phyloP scores from a whole-genome alignment of 2,888 invertebrate genomes.

The Lepidochitona cinerea region DNA sequence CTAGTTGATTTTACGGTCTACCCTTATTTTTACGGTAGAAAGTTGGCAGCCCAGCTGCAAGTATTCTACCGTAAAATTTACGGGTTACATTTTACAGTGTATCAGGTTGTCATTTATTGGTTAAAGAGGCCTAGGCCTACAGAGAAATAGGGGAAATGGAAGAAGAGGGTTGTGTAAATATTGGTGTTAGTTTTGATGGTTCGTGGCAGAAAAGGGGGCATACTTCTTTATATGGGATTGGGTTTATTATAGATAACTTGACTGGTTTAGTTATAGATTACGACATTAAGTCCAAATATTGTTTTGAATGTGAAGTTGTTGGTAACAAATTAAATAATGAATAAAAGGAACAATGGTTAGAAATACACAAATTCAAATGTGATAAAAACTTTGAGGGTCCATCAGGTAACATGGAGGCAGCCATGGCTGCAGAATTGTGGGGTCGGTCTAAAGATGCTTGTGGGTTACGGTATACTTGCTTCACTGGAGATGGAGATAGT shows the following conservation, averaged over 20 bases:
- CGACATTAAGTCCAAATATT: conserved; percentile 1
- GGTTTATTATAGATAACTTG: conserved; percentile 3
- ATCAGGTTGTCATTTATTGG: not conserved
- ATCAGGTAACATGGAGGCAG: conserved; percentile 12
- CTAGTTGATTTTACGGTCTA: too few relatives aligned
- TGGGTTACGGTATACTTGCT: conserved; percentile 7
- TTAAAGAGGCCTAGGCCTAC: not conserved
- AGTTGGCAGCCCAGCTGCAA: too few relatives aligned
- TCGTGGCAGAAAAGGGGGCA: not conserved
- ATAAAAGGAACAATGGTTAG: not conserved
- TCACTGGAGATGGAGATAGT: conserved; percentile 12
- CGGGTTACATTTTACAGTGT: too few relatives aligned
- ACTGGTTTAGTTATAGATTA: conserved; percentile 7
- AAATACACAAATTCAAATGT: not conserved
- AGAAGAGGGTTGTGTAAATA: not conserved
- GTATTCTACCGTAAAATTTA: too few relatives aligned
- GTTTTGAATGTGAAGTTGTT: conserved; percentile 7
- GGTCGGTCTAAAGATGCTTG: not conserved
- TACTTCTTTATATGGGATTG: not conserved
- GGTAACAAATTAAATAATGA: conserved; percentile 2
- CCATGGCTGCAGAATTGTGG: conserved; percentile 8
- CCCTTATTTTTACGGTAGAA: too few relatives aligned
- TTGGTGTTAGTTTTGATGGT: not conserved
- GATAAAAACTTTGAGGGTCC: conserved; percentile 3
- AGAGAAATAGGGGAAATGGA: not conserved